These are phyloP conservation scores for Micronycteris hirsuta DNA, from an alignment of 2,113 vertebrate species.

Conservation along the genomic window DNA sequence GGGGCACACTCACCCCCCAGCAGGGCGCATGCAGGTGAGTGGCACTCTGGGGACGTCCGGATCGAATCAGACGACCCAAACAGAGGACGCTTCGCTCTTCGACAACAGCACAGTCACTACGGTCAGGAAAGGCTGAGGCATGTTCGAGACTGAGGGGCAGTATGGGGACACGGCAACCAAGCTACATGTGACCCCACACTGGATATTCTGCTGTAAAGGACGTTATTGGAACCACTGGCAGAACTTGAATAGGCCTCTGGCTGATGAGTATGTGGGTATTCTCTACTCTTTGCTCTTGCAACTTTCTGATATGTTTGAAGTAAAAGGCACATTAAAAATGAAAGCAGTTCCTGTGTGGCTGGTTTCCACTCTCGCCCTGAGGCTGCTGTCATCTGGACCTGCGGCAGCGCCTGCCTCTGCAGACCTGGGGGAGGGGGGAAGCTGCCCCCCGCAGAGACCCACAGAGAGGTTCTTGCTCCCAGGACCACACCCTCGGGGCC, in stretches of 20 bases:
- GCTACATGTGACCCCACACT: no score
- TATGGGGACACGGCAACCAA: fast-evolving
- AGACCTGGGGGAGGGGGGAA: no score
- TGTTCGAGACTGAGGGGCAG: no score
- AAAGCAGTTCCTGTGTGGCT: neutral
- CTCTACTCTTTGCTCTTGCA: neutral
- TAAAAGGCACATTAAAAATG: neutral
- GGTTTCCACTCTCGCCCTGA: neutral
- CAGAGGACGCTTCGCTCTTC: neutral
- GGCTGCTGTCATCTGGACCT: no score
- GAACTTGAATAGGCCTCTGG: neutral
- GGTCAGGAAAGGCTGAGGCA: neutral
- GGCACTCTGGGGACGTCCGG: neutral
- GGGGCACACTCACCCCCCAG: fast-evolving
- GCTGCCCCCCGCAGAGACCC: no score
- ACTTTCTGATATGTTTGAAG: neutral
- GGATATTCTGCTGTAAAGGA: no score
- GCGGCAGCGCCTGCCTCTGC: neutral
- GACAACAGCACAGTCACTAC: neutral
- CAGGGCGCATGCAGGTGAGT: neutral
- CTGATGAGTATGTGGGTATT: neutral
- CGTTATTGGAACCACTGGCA: neutral
- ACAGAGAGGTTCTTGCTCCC: neutral
- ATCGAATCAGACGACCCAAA: no score
- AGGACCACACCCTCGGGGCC: neutral